These are phyloP conservation scores for Ahaetulla prasina DNA, from an alignment of 2,113 vertebrate species.

Conservation along the genomic window DNA sequence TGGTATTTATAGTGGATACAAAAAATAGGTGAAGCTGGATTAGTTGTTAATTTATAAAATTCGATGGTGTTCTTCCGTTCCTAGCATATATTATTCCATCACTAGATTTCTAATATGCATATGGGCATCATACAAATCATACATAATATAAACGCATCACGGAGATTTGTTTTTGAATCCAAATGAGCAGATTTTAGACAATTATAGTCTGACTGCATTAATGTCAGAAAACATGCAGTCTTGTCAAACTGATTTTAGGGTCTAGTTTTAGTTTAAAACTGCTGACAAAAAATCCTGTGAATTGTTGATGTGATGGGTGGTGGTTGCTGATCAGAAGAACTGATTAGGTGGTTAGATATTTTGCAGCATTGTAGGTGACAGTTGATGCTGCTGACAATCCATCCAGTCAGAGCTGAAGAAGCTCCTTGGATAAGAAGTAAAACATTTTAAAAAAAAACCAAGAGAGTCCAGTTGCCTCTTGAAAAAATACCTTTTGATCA, in stretches of 20 bases:
- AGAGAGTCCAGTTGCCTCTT: no score
- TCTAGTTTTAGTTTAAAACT: no score
- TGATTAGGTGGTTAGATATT: no score
- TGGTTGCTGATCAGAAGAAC: no score
- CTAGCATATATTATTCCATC: background rate
- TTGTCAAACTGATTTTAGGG: background rate
- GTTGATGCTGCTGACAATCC: no score
- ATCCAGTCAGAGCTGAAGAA: no score
- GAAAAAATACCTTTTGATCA: no score
- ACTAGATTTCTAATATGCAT: background rate
- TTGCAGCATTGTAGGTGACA: no score
- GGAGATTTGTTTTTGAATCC: background rate
- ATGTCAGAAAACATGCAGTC: background rate
- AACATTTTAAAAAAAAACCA: no score
- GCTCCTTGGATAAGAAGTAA: no score
- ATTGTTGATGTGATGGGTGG: no score
- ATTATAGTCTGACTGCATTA: background rate
- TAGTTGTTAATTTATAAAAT: background rate
- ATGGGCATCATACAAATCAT: background rate
- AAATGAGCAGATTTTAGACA: background rate
- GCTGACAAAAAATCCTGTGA: no score
- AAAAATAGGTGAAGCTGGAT: background rate
- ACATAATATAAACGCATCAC: background rate
- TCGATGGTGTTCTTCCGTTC: background rate
- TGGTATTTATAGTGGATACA: background rate